Conservation (phyloP, 1,140 invertebrate genomes). For the Pogonognathellus flavescens region DNA sequence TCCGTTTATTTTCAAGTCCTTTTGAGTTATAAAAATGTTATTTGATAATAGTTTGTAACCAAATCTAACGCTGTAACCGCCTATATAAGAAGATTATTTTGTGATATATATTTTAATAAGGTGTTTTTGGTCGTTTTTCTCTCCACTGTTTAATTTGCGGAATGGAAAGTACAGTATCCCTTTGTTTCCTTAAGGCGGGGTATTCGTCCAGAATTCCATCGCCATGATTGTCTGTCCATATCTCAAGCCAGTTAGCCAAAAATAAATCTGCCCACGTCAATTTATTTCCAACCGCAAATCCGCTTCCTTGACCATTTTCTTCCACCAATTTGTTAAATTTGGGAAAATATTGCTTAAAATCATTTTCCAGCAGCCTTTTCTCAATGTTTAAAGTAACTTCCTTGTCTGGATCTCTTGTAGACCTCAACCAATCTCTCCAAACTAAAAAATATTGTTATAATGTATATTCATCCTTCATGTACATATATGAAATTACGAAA, state of each 20-base stretch:
- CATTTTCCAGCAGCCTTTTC: conserved; percentile 4
- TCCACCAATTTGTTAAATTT: conserved; percentile 74
- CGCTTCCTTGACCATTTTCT: conserved; percentile 72
- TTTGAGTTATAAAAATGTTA: too few species aligned
- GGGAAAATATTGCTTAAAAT: conserved; percentile 70
- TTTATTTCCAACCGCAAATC: conserved; percentile 73
- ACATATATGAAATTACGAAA: too few species aligned
- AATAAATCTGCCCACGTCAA: conserved; percentile 68
- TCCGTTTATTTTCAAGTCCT: too few species aligned
- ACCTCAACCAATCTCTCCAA: conserved; percentile 19
- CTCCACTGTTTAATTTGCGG: conserved; percentile 59
- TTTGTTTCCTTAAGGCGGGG: conserved; percentile 54
- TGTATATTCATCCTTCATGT: too few species aligned
- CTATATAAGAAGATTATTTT: too few species aligned
- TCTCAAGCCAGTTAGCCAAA: conserved; percentile 45
- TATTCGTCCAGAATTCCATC: conserved; percentile 18
- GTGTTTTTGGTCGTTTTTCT: conserved; percentile 35
- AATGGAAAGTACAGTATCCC: conserved; percentile 36
- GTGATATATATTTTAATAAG: background rate
- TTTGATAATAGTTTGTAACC: too few species aligned
- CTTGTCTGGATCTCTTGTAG: background rate
- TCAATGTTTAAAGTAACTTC: background rate
- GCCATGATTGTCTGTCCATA: conserved; percentile 51
- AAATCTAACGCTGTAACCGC: too few species aligned
- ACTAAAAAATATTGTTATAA: too few species aligned